Conservation (phyloP, 2,113 vertebrate genomes). For the Centrocercus urophasianus region DNA sequence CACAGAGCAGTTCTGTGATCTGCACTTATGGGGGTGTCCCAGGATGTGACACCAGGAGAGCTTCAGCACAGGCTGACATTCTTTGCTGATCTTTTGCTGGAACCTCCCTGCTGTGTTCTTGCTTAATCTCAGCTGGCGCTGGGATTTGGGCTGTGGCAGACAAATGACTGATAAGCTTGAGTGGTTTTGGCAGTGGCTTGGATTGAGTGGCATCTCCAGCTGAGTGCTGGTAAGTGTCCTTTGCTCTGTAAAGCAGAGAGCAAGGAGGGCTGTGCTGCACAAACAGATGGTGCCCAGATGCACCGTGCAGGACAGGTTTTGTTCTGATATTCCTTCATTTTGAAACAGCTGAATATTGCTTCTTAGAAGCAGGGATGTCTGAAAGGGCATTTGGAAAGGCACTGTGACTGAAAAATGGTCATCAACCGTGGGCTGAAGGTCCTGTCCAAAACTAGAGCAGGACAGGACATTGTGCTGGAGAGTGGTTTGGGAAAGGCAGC, state of each 20-base stretch:
- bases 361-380: background rate
- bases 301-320: background rate
- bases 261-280: background rate
- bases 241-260: background rate
- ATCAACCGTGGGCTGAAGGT: background rate
- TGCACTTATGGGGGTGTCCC: background rate
- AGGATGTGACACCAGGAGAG: background rate
- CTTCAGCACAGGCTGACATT: background rate
- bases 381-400: background rate
- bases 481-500: background rate
- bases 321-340: background rate
- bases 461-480: background rate
- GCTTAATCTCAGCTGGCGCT: background rate
- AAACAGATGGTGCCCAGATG: background rate
- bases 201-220: background rate
- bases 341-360: background rate
- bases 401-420: background rate
- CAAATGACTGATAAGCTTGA: background rate
- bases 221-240: background rate
- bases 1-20: background rate
- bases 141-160: background rate
- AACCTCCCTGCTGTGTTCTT: background rate
- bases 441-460: background rate
- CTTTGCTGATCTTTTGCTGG: constrained; percentile 4
- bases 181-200: background rate